Evolutionary conservation across 2,113 vertebrate species (phyloP).

Genomic region (Clinocottus analis): DNA sequence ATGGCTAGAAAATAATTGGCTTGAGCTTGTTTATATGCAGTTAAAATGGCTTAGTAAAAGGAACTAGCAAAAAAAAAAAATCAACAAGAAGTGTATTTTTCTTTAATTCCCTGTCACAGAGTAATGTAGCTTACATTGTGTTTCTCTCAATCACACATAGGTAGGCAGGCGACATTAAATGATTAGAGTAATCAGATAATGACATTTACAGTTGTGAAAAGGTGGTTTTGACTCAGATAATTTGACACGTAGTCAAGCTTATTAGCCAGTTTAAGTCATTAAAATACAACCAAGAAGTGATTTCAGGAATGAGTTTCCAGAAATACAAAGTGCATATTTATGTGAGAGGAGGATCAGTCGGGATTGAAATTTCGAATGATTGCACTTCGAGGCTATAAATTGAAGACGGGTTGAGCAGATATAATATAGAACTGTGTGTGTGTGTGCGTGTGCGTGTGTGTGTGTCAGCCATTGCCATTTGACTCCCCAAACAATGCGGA

Average conservation of each 20-base stretch:
- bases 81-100: neutral
- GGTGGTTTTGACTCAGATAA: neutral
- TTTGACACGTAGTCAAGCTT: neutral
- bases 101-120: neutral
- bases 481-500: conserved; percentile 55
- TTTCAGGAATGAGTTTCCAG: conserved; percentile 8
- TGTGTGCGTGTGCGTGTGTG: too few relatives aligned
- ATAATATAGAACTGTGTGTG: neutral
- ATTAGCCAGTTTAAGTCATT: conserved; percentile 24
- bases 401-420: neutral
- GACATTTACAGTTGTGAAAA: neutral
- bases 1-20: neutral
- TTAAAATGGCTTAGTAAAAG: conserved; percentile 3
- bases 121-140: neutral
- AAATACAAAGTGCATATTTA: conserved; percentile 26
- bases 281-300: conserved; percentile 14
- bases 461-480: too few relatives aligned
- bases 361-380: neutral
- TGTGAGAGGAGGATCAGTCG: neutral
- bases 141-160: neutral
- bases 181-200: conserved; percentile 18
- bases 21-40: neutral
- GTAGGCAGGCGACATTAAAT: neutral
- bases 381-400: neutral
- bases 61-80: conserved; percentile 13